Base-by-base conservation (phyloP, 2,797 vertebrate genomes). In the Phataginus tricuspis region DNA sequence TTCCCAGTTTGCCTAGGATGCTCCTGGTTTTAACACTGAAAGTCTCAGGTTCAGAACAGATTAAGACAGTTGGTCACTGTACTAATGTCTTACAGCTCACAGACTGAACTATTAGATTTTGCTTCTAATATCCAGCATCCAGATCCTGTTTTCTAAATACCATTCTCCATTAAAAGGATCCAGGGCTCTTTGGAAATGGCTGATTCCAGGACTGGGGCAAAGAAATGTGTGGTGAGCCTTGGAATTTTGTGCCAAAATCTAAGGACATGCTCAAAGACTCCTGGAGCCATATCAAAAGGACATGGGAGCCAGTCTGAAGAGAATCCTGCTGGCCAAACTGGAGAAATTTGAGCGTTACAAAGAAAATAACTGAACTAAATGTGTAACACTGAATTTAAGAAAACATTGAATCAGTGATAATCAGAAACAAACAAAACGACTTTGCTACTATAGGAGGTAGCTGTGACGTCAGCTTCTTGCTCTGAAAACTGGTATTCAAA, bases 81-180 rank as follows among this genome's bases (percentile, higher is more conserved):
- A 78, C 5, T 55, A 71, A 82, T 57, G 42, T 69, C 84, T 84
- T 45, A 19, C 14, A 89, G 86, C 11, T 92, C 85, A 92, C 42
- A 92, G 45, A 83, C 39, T 75, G 68, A 93, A 85, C n/a, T 74
- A 87, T 23, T 55, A 74, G 21, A 94, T 69, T 94, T 68, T 94
- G 53, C 34, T 82, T 77, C 37, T 64, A 91, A 78, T 8, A 80
- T 69, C 27, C 39, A 80, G 34, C 27, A 69, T 71, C 39, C 27
- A 57, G 59, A 77, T 82, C 29, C 57, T 84, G 45, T 37, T 61
- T 84, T 83, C 63, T 88, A 83, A 92, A 83, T 63, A 69, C 6
- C 78, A 93, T 31, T 86, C 23, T 64, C 25, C 37, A 83, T 12
- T 91, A 57, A 82, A 84, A 59, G 49, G 31, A 82, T 82, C 2